Evolutionary conservation across 2,888 invertebrate genomes (phyloP).

Genomic region (Agrilus cyanescens): DNA sequence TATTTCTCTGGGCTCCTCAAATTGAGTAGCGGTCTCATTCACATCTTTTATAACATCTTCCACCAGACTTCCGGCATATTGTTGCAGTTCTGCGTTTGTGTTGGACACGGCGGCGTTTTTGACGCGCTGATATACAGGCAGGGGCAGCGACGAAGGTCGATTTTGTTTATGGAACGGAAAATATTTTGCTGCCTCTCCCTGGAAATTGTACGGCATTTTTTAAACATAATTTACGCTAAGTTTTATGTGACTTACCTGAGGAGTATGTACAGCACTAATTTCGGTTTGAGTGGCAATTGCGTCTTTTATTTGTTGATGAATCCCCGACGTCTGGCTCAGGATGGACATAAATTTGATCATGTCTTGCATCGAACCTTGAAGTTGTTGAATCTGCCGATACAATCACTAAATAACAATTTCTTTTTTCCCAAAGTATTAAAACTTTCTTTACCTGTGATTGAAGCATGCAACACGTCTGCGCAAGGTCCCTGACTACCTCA

Average conservation of each 20-base stretch:
- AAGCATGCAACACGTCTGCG: conserved; percentile 61
- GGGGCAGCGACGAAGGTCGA: conserved; percentile 34
- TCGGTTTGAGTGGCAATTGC: conserved; percentile 67
- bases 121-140: conserved; percentile 29
- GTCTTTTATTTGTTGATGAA: conserved; percentile 26
- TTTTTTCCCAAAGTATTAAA: not conserved
- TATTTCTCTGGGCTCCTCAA: not conserved
- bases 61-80: conserved; percentile 34
- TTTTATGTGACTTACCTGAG: conserved; percentile 42
- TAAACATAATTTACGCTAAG: not conserved
- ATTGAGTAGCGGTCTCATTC: conserved; percentile 23
- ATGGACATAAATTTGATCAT: conserved; percentile 58
- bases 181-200: conserved; percentile 32
- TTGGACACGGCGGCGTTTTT: conserved; percentile 20
- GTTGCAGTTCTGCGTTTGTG: conserved; percentile 25
- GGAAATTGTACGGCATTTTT: not conserved
- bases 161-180: conserved; percentile 35
- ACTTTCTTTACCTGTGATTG: conserved; percentile 51
- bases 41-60: conserved; percentile 35
- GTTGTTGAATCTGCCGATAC: conserved; percentile 54
- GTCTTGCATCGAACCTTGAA: conserved; percentile 69
- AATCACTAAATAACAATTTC: conserved; percentile 12
- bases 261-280: conserved; percentile 65
- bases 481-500: conserved; percentile 58
- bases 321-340: conserved; percentile 31